A percentile compares a stretch with the other conserved stretches of the same genome.
Evolutionary conservation across 2,797 vertebrate genomes (phyloP).

Genomic region (Yasuhikotakia modesta): DNA sequence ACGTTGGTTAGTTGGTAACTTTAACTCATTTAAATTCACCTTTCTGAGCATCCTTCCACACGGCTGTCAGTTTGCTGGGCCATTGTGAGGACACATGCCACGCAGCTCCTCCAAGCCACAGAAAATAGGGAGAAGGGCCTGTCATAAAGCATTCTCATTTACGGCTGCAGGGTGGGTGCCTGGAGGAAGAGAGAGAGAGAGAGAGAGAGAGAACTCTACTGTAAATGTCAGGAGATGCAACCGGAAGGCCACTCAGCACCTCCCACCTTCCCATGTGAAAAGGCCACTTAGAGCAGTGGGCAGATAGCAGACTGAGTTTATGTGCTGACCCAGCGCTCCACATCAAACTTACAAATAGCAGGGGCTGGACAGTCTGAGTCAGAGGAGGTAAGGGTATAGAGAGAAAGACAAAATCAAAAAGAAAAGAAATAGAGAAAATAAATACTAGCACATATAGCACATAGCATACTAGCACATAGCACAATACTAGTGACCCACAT

Average conservation of each 20-base stretch:
- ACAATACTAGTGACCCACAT: neutral
- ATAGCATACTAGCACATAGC: too few relatives aligned
- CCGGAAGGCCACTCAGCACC: slow-evolving; percentile 52
- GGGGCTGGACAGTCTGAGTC: neutral
- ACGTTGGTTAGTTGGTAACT: slow-evolving; percentile 80
- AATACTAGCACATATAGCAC: too few relatives aligned
- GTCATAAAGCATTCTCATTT: slow-evolving; percentile 54
- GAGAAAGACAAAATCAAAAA: neutral
- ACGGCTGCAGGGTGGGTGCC: slow-evolving; percentile 44
- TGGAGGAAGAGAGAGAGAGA: slow-evolving; percentile 26
- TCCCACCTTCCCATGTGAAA: slow-evolving; percentile 46
- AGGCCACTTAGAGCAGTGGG: slow-evolving; percentile 55
- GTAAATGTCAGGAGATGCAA: slow-evolving; percentile 52
- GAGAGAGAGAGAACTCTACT: slow-evolving; percentile 22
- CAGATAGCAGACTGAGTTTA: slow-evolving; percentile 49
- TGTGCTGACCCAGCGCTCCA: slow-evolving; percentile 49
- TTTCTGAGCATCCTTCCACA: slow-evolving; percentile 8
- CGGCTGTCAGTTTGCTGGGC: slow-evolving; percentile 38
- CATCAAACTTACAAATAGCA: slow-evolving; percentile 14
- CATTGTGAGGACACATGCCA: slow-evolving; percentile 42
- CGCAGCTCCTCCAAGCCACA: slow-evolving; percentile 31
- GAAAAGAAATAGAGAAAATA: neutral
- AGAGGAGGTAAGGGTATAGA: neutral
- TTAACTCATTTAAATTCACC: slow-evolving; percentile 38
- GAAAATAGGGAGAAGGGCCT: slow-evolving; percentile 37